Base-by-base conservation (phyloP, 2,888 invertebrate genomes). In the Petrolisthes cinctipes region DNA sequence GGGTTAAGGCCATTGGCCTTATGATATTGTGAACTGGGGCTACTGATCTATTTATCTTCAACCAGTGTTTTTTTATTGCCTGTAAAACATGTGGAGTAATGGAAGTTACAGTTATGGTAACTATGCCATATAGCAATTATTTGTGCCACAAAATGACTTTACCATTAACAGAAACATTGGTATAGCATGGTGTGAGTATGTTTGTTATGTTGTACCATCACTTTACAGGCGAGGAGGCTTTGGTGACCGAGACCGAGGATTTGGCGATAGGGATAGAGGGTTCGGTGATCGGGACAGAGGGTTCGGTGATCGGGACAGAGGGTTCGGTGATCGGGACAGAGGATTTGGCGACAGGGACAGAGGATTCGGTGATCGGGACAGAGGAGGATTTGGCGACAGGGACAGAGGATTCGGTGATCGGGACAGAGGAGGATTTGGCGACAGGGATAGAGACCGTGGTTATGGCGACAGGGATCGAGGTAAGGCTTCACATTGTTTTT, bases 351-450 rank as follows among this genome's bases (percentile, higher is more conserved):
- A 82, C 37, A 23, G 86, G 7, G 81, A 80, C 20, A 54, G 81
- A 7, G 86, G 86, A 3, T 86, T 81, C 23, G 86, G 75, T 9
- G 89, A 89, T 71, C 75, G 89, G 14, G 83, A 86, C 17, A 54
- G 89, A 37, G 79, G 71, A 11, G 79, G 71, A 11, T 1, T 23
- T 57, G 66, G 76, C 6, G 84, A 81, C 11, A 20, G 86, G 54
- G 81, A 23, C 7, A n/a, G 85, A 4, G 85, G 89, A 17, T 86
- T 68, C 76, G 87, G 87, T 61, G 90, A 85, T 23, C 66, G 90
- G 11, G 82, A 83, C 17, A 53, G 80, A 17, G 88, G 86, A n/a
- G 88, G 86, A n/a, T 81, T 75, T 51, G 82, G 86, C 20, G 86
- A 81, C 75, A 73, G 88, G 3, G 82, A 82, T 20, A 7, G 82